These are phyloP conservation scores for Drosophila ananassae DNA, from an alignment of 1,140 invertebrate genomes.

Conservation along the genomic window DNA sequence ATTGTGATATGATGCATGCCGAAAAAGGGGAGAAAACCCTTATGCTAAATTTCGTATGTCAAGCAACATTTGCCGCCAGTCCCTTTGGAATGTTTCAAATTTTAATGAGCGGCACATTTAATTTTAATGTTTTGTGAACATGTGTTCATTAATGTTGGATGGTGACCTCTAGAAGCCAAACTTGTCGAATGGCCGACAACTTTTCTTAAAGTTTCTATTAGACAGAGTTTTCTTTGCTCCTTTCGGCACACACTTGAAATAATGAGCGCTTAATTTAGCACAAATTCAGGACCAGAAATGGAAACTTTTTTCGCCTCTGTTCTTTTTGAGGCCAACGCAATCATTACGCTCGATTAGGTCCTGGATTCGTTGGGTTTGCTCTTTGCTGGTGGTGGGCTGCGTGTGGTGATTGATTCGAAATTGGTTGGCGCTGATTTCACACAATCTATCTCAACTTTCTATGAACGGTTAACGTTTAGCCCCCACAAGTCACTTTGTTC, in stretches of 20 bases:
- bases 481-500: conserved; percentile 50
- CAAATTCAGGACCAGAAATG: conserved; percentile 58
- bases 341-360: conserved; percentile 79
- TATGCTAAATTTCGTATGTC: conserved; percentile 41
- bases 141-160: conserved; percentile 73
- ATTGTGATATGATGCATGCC: conserved; percentile 70
- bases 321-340: conserved; percentile 60
- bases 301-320: conserved; percentile 19
- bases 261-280: conserved; percentile 80
- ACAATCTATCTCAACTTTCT: conserved; percentile 68
- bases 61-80: conserved; percentile 60
- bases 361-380: conserved; percentile 45
- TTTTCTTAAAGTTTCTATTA: conserved; percentile 44
- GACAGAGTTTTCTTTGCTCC: conserved; percentile 35
- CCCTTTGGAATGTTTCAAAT: conserved; percentile 65
- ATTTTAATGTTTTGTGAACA: conserved; percentile 78
- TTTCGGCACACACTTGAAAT: conserved; percentile 66
- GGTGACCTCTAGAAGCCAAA: conserved; percentile 24
- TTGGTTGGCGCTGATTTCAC: conserved; percentile 81
- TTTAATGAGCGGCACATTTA: conserved; percentile 79
- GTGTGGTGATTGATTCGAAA: conserved; percentile 77
- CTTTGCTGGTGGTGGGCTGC: conserved; percentile 4
- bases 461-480: conserved; percentile 27
- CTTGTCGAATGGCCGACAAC: not conserved
- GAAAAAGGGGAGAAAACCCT: conserved; percentile 13